These are phyloP conservation scores for Lepidotrigona ventralis DNA, from an alignment of 1,140 invertebrate genomes.

Conservation along the genomic window DNA sequence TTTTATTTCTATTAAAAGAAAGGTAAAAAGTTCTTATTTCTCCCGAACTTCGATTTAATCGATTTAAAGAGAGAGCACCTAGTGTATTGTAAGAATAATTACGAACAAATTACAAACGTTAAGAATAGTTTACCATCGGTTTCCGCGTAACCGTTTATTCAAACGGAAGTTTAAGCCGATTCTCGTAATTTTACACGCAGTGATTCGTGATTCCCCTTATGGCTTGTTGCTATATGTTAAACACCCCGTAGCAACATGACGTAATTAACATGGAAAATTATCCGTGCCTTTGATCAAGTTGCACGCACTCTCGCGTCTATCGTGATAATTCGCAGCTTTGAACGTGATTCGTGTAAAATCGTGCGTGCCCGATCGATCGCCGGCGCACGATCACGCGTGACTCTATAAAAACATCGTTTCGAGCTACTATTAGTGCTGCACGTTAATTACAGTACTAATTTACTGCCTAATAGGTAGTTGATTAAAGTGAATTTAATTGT, in stretches of 20 bases:
- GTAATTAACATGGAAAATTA: constrained; percentile 29
- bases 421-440: neutral
- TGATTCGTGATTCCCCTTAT: neutral
- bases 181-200: neutral
- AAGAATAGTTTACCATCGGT: neutral
- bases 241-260: neutral
- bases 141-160: neutral
- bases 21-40: too few relatives aligned
- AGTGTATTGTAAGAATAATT: too few relatives aligned
- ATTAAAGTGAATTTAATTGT: too few relatives aligned
- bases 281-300: constrained; percentile 14
- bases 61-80: too few relatives aligned
- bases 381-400: neutral
- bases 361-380: neutral
- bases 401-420: neutral
- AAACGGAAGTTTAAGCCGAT: neutral
- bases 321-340: neutral
- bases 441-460: too few relatives aligned
- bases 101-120: too few relatives aligned
- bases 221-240: neutral
- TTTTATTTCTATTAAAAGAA: too few relatives aligned
- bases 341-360: constrained; percentile 6
- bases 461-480: too few relatives aligned
- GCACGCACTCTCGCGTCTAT: neutral
- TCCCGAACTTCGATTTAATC: too few relatives aligned